Evolutionary conservation across 2,113 vertebrate species (phyloP), one percentile per base, ranked within the genome.

Genomic region (Coryphaenoides rupestris): DNA sequence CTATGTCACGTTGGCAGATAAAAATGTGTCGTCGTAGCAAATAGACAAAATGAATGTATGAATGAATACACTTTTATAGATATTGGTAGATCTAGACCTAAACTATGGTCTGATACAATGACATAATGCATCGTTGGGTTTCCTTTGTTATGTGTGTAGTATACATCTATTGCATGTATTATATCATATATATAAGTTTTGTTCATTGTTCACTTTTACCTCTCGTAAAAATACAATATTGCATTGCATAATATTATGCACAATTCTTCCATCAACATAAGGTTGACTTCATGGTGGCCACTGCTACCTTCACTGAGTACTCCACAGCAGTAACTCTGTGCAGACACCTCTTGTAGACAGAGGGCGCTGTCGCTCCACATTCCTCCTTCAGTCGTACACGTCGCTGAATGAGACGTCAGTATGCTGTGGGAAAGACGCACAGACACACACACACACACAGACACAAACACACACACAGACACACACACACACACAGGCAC

Each of bases 311-410:
- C 33, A 96, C 96, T 1, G 95, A 94, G 58, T 95, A 98, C 74
- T 98, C 96, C 0, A 96, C 86, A 21, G 93, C 92, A 0, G 95
- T 98, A 9, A 94, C 86, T 82, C 93, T 94, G 67, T 98, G 96
- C 52, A 95, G 83, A 13, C 96, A 98, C 13, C 93, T 92, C 76
- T 88, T 95, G 86, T 93, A 93, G 67, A 96, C 89, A 0, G 93
- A 95, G 45, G 92, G 93, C 24, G 91, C 90, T 1, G 95, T 93
- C 66, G 93, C 86, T 26, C 92, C 92, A 7, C 96, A 87, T 76
- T 98, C 96, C 73, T 98, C 96, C 75, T 93, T 96, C 74, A 96
- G 80, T 98, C 95, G 0, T 98, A 98, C 68, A 94, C 92, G 1
- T 98, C 96, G 7, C 85, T 89, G 76, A 99, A 99, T 76, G 91